Evolutionary conservation across 2,797 vertebrate species (phyloP).

Genomic region (Lycodopsis pacificus): DNA sequence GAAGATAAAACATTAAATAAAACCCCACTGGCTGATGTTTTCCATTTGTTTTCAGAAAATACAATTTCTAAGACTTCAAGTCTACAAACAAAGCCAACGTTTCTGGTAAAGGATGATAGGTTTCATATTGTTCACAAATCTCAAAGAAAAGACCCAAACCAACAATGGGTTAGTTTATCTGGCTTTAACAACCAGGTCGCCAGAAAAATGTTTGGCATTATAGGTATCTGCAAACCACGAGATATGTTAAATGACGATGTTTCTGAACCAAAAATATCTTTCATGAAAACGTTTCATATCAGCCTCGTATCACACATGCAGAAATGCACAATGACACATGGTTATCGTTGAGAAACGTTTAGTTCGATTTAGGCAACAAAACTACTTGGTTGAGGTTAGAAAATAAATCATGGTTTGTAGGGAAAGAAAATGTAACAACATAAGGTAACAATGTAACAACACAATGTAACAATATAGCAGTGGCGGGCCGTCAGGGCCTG

Average conservation of each 20-base stretch:
- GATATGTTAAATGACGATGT: background rate
- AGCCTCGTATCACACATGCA: background rate
- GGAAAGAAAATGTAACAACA: background rate
- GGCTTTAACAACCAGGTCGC: background rate
- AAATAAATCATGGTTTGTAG: background rate
- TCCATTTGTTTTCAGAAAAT: background rate
- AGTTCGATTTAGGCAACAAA: background rate
- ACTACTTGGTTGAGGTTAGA: background rate
- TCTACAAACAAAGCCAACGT: background rate
- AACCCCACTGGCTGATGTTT: background rate
- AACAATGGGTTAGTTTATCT: background rate
- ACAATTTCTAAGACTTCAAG: background rate
- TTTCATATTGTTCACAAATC: background rate
- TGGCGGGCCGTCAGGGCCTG: no score
- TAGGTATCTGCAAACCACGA: background rate
- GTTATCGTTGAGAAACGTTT: background rate
- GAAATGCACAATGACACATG: background rate
- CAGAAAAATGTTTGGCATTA: background rate
- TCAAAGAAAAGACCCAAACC: background rate
- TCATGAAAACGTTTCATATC: background rate
- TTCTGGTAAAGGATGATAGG: background rate
- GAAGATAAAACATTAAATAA: background rate
- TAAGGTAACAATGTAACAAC: background rate
- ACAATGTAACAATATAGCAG: background rate
- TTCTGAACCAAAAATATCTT: background rate